Percentiles rank a stretch among this genome's conserved stretches.
Evolutionary conservation across 2,113 vertebrate species (phyloP).

Genomic region (Cyphomyrus plagiostoma): DNA sequence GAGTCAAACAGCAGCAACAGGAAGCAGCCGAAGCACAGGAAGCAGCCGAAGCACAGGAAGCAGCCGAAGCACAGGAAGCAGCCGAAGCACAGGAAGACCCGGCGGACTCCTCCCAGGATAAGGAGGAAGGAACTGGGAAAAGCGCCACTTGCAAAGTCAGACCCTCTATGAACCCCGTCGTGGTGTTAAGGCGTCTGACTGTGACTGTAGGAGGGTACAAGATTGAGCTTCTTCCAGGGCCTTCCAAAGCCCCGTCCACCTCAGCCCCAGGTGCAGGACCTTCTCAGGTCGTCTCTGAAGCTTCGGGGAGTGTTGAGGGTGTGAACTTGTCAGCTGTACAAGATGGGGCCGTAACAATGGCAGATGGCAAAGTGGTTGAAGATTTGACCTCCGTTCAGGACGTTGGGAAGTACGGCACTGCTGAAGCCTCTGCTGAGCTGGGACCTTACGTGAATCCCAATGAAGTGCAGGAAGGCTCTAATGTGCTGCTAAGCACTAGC

Average conservation of each 20-base stretch:
- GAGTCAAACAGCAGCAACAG: slow-evolving; percentile 41
- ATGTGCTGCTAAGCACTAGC: slow-evolving; percentile 27
- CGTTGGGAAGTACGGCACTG: slow-evolving; percentile 33
- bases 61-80: background rate
- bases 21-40: slow-evolving; percentile 42
- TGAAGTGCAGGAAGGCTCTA: slow-evolving; percentile 60
- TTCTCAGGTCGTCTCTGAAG: slow-evolving; percentile 10
- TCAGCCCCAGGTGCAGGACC: background rate
- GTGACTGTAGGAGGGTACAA: slow-evolving; percentile 65
- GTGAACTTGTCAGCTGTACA: slow-evolving; percentile 38
- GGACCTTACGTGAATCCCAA: slow-evolving; percentile 60
- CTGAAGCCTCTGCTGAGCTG: slow-evolving; percentile 46
- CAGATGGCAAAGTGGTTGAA: slow-evolving; percentile 47
- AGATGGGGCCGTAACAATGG: slow-evolving; percentile 28
- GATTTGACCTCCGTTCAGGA: slow-evolving; percentile 35
- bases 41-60: slow-evolving; percentile 44
- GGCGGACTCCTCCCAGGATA: slow-evolving; percentile 47
- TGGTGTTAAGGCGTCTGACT: slow-evolving; percentile 57
- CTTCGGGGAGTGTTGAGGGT: slow-evolving; percentile 26
- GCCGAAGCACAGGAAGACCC: slow-evolving; percentile 23
- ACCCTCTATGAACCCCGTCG: slow-evolving; percentile 57
- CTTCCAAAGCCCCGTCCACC: slow-evolving; percentile 43
- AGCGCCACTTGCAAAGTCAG: slow-evolving; percentile 50
- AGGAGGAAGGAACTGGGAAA: slow-evolving; percentile 52
- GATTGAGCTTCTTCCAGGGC: slow-evolving; percentile 66